Evolutionary conservation across 2,113 vertebrate species (phyloP).

Genomic region (Larimichthys crocea): DNA sequence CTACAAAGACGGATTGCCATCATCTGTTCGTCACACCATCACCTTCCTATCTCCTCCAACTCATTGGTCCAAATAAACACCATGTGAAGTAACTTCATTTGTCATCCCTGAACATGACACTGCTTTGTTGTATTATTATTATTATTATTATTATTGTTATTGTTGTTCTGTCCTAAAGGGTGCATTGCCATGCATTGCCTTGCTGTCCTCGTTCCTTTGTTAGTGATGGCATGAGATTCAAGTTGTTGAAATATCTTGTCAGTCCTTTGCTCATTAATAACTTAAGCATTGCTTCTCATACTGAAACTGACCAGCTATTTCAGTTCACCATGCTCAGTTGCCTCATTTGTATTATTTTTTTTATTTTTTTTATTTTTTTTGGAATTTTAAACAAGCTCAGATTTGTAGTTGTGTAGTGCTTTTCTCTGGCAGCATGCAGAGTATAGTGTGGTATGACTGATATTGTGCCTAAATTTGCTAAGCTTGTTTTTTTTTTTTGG

Average conservation of each 20-base stretch:
- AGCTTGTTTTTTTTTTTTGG: conserved; percentile 34
- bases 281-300: conserved; percentile 13
- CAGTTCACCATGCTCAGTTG: conserved; percentile 25
- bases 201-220: conserved; percentile 33
- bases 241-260: conserved; percentile 45
- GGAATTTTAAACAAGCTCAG: conserved; percentile 21
- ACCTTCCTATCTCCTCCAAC: background rate
- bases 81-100: conserved; percentile 26
- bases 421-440: conserved; percentile 54
- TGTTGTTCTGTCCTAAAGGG: conserved; percentile 23
- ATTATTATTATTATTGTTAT: background rate
- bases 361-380: conserved; percentile 11
- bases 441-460: conserved; percentile 58
- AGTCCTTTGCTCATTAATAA: conserved; percentile 21
- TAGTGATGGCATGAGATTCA: conserved; percentile 26
- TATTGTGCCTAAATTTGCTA: conserved; percentile 61
- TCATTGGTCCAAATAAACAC: conserved; percentile 46
- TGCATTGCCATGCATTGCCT: conserved; percentile 24
- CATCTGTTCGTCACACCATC: background rate
- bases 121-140: conserved; percentile 8
- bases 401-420: conserved; percentile 45
- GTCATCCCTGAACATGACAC: conserved; percentile 16
- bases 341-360: conserved; percentile 14
- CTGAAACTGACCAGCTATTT: conserved; percentile 50
- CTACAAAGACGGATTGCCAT: background rate